Evolutionary conservation across 1,140 invertebrate species (phyloP).

Genomic region (Leucophenga varia): DNA sequence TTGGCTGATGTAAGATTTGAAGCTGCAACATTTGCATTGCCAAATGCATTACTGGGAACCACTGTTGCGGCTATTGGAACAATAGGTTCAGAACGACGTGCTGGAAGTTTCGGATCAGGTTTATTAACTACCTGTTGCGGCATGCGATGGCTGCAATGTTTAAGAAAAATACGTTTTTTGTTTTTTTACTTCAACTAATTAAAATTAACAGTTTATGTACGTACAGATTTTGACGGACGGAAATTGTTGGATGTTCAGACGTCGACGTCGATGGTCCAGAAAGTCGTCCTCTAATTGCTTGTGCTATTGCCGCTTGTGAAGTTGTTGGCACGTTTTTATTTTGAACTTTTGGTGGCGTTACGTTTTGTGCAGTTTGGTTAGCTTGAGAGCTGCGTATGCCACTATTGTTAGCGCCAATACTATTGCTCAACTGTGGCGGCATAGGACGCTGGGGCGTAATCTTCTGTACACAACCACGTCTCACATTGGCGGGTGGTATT

Average conservation of each 20-base stretch:
- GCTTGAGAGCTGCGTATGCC: too few species aligned
- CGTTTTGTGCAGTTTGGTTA: background rate
- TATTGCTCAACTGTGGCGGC: background rate
- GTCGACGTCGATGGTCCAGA: too few species aligned
- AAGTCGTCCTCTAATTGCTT: too few species aligned
- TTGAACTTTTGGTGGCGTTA: background rate
- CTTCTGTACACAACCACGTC: slow-evolving; percentile 47
- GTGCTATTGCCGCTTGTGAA: background rate
- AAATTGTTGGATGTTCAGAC: too few species aligned
- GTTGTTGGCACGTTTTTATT: slow-evolving; percentile 6
- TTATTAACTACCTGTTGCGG: too few species aligned
- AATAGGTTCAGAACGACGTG: slow-evolving; percentile 26
- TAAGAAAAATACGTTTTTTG: too few species aligned
- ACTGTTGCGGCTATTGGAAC: slow-evolving; percentile 7
- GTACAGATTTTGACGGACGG: too few species aligned
- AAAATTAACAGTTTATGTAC: too few species aligned
- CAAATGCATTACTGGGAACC: background rate
- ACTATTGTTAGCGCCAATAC: too few species aligned
- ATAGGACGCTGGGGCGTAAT: slow-evolving; percentile 45
- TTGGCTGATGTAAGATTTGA: slow-evolving; percentile 38
- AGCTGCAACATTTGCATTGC: slow-evolving; percentile 7
- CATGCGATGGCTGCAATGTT: slow-evolving; percentile 10
- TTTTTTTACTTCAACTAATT: too few species aligned
- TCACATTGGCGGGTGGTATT: slow-evolving; percentile 15
- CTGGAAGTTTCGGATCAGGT: slow-evolving; percentile 5